Evolutionary conservation across 2,113 vertebrate genomes (phyloP), one percentile per base, ranked within the genome.

Genomic region (Bos javanicus): DNA sequence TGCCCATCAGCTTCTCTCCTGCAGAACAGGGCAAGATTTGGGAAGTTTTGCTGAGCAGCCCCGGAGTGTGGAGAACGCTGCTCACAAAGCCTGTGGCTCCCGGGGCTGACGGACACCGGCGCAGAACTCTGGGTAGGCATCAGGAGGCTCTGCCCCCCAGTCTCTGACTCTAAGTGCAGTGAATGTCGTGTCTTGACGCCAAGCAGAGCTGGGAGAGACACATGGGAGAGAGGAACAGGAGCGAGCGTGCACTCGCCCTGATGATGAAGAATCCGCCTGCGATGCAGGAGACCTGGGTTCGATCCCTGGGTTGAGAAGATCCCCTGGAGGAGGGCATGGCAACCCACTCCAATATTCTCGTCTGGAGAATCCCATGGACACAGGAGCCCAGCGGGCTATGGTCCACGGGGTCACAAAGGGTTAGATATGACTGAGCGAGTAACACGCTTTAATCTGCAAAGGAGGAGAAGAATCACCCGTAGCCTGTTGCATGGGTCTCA

Each of bases 11-110:
- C 19, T 21, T 54, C 39, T 33, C 25, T 52, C 59, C 76, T 54
- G 46, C 13, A 17, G 23, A 17, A 19, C 10, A 7, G 60, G 28
- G 46, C 87, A 15, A 33, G 28, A 10, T 23, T 11, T 1, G 0
- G 82, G 36, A 50, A 0, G 30, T 1, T n/a, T 4, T 9, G 13
- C 7, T 0, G 9, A 11, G 25, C 46, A 2, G 8, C 43, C 28
- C 71, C 0, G 0, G 67, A 15, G 21, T 13, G 0, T 14, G 0
- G 48, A 67, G 59, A 23, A 25, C 0, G 7, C 5, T 26, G 11
- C 9, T 46, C 14, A 14, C 26, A 25, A 33, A 88, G 28, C 83
- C 25, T 2, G 23, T 30, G 12, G 33, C 15, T 5, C 14, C 52
- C 2, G 6, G 39, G 74, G 67, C 21, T 36, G n/a, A 10, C 1